phyloP scores from a whole-genome alignment of 2,113 vertebrate species.

The Peromyscus leucopus region DNA sequence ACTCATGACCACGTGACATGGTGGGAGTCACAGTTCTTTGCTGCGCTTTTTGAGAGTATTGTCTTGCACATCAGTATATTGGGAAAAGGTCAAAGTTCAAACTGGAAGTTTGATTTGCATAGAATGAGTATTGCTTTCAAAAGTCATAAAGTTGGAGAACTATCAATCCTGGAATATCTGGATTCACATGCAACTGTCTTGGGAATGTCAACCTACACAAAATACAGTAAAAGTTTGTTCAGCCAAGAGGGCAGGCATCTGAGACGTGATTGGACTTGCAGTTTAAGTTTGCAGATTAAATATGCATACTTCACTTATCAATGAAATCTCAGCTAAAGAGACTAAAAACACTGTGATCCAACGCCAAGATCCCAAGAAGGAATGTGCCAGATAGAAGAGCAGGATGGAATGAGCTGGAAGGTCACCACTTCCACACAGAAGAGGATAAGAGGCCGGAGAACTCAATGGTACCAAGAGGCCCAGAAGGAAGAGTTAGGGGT shows the following conservation, averaged over 20 bases:
- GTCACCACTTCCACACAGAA: not conserved
- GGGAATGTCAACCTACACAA: slow-evolving; percentile 72
- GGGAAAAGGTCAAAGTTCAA: not conserved
- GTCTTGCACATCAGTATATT: not conserved
- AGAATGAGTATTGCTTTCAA: not conserved
- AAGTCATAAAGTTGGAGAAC: not conserved
- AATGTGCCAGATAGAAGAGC: not conserved
- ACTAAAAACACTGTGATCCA: not conserved
- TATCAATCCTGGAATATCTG: not conserved
- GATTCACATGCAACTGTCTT: slow-evolving; percentile 70
- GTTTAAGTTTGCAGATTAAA: slow-evolving; percentile 4
- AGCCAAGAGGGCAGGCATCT: not conserved
- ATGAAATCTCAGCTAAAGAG: not conserved
- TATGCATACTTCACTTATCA: not conserved
- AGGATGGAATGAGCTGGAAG: not conserved
- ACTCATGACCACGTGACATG: not conserved
- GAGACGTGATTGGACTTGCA: not conserved
- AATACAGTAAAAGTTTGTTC: slow-evolving; percentile 44
- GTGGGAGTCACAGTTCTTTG: not conserved
- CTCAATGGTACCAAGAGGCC: no score
- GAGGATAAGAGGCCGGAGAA: not conserved
- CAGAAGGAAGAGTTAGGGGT: not conserved
- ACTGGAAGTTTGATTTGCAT: not conserved
- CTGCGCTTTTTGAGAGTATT: not conserved
- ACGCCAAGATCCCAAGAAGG: not conserved